phyloP scores from a whole-genome alignment of 1,140 invertebrate genomes.

The Eriocheir sinensis region DNA sequence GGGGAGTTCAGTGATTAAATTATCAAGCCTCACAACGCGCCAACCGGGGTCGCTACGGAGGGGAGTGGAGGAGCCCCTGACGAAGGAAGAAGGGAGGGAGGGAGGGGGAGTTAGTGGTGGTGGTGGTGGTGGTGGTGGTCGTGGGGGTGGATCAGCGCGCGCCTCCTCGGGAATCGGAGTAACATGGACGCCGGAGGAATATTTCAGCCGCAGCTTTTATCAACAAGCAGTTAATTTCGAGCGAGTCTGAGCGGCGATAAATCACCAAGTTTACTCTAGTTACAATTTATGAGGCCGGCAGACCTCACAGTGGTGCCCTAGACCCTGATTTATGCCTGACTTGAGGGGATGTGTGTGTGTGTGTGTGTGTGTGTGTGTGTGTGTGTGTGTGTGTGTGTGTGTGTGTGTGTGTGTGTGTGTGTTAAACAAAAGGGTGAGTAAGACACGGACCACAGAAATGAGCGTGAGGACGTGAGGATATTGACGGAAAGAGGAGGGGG shows the following conservation, averaged over 20 bases:
- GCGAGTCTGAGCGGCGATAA: constrained; percentile 2
- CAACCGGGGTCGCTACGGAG: too few species aligned
- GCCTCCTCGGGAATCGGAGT: background rate
- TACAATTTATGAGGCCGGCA: constrained; percentile 15
- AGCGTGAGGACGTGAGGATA: background rate
- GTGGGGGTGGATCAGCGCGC: background rate
- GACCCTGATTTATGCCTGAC: constrained; percentile 33
- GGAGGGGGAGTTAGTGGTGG: background rate
- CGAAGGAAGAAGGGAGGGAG: background rate
- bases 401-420: constrained; percentile 63
- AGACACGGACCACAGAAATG: background rate
- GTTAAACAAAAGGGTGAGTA: background rate
- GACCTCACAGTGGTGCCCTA: constrained; percentile 19
- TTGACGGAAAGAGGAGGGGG: background rate
- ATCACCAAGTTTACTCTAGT: constrained; percentile 25
- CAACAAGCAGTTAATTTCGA: constrained; percentile 16
- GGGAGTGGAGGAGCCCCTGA: too few species aligned
- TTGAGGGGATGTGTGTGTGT: constrained; percentile 39
- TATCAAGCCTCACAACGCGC: too few species aligned
- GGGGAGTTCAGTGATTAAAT: too few species aligned
- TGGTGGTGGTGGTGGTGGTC: background rate
- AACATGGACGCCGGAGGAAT: background rate
- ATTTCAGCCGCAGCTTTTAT: constrained; percentile 15
- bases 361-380: constrained; percentile 63
- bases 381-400: constrained; percentile 67